A percentile compares a stretch with the other conserved stretches of the same genome.
These are phyloP conservation scores for Eledona agricola DNA, from an alignment of 2,888 invertebrate species.

Conservation along the genomic window DNA sequence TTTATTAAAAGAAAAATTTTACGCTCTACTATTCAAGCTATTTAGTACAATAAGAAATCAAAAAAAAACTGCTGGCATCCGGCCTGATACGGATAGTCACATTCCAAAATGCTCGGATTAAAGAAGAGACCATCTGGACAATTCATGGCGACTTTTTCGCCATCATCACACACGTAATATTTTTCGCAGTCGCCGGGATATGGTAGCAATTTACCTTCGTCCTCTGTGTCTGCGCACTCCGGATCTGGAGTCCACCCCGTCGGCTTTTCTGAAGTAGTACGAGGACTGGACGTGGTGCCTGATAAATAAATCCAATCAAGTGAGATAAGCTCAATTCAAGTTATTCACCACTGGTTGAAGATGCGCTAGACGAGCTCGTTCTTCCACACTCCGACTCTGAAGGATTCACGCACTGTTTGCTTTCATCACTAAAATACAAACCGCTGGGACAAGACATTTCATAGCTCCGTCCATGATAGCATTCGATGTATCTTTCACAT, in stretches of 20 bases:
- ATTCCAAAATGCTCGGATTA: conserved; percentile 13
- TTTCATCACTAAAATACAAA: conserved; percentile 7
- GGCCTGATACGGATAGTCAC: conserved; percentile 27
- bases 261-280: not conserved
- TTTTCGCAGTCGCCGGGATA: conserved; percentile 27
- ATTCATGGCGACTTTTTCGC: conserved; percentile 8
- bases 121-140: conserved; percentile 27
- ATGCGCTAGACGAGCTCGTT: not conserved
- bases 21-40: too few relatives aligned
- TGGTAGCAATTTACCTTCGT: conserved; percentile 14
- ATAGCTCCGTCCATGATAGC: conserved; percentile 3
- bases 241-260: conserved; percentile 21
- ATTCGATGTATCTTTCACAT: conserved; percentile 21
- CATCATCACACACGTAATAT: conserved; percentile 31
- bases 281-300: not conserved
- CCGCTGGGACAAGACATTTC: conserved; percentile 19
- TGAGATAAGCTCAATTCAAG: not conserved
- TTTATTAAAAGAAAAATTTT: too few relatives aligned
- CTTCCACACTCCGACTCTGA: conserved; percentile 17
- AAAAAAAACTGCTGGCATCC: too few relatives aligned
- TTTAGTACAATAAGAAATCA: too few relatives aligned
- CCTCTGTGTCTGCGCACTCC: conserved; percentile 22
- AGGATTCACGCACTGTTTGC: conserved; percentile 8
- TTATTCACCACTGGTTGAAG: too few relatives aligned
- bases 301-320: not conserved